Evolutionary conservation across 2,797 vertebrate species (phyloP).

Genomic region (Urosaurus nigricauda): DNA sequence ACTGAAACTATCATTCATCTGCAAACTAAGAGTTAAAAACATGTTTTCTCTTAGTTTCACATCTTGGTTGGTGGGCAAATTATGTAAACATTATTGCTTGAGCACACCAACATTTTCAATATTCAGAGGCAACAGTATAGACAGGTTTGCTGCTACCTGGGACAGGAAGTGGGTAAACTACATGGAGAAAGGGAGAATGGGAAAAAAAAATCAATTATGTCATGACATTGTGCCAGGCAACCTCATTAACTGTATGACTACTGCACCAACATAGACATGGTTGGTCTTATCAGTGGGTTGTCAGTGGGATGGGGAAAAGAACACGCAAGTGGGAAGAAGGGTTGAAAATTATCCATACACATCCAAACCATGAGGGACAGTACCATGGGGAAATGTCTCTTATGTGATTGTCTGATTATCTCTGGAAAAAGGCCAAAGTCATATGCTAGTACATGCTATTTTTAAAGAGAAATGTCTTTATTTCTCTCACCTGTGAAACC

Average conservation of each 20-base stretch:
- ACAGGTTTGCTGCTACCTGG: background rate
- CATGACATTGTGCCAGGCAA: background rate
- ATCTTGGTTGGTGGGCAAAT: background rate
- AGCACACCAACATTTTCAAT: background rate
- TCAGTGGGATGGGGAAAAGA: too few species aligned
- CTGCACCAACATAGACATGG: background rate
- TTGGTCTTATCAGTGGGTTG: background rate
- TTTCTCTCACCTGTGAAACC: background rate
- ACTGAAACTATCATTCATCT: background rate
- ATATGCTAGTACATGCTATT: background rate
- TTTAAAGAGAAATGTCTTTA: background rate
- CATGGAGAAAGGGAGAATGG: too few species aligned
- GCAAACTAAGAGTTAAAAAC: background rate
- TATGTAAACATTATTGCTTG: background rate
- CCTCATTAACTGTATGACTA: background rate
- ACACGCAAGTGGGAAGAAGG: background rate
- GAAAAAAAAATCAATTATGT: too few species aligned
- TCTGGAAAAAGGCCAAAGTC: background rate
- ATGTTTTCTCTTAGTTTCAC: background rate
- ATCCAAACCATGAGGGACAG: background rate
- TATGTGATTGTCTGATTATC: background rate
- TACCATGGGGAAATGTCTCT: background rate
- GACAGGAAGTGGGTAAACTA: background rate
- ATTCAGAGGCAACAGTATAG: background rate
- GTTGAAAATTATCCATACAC: background rate